phyloP scores from a whole-genome alignment of 2,888 invertebrate species.

The Lordiphosa andalusiaca region DNA sequence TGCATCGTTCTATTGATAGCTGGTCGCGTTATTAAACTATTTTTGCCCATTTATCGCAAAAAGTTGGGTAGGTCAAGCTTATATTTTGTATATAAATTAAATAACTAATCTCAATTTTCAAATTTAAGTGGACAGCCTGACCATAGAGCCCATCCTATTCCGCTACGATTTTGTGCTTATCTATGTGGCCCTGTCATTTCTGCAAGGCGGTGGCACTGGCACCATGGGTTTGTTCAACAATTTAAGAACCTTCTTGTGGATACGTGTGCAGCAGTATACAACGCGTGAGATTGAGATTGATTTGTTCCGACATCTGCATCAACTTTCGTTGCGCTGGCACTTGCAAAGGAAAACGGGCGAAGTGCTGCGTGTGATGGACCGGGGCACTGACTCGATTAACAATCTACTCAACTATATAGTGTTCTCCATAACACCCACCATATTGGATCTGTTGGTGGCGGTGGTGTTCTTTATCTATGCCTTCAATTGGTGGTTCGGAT shows the following conservation, averaged over 20 bases:
- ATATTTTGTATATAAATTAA: background rate
- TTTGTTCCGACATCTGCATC: conserved; percentile 92
- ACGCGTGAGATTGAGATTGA: conserved; percentile 94
- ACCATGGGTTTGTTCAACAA: conserved; percentile 96
- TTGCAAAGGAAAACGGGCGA: conserved; percentile 97
- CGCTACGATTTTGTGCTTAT: conserved; percentile 94
- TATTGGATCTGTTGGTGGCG: conserved; percentile 95
- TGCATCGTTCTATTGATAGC: conserved; percentile 88
- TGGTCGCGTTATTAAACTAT: conserved; percentile 94
- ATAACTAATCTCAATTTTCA: background rate
- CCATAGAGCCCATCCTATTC: conserved; percentile 83
- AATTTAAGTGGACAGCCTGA: conserved; percentile 89
- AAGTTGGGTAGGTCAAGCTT: conserved; percentile 86
- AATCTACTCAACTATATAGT: conserved; percentile 94
- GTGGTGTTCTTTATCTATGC: conserved; percentile 91
- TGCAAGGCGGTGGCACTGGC: conserved; percentile 97
- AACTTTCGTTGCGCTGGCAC: conserved; percentile 96
- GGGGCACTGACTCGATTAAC: conserved; percentile 98
- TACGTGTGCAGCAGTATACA: conserved; percentile 96
- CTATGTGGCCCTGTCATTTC: conserved; percentile 93
- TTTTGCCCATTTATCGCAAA: conserved; percentile 95
- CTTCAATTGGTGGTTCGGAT: conserved; percentile 96
- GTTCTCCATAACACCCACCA: conserved; percentile 95
- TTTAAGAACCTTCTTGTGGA: conserved; percentile 95
- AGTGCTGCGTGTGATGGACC: conserved; percentile 96